phyloP scores from a whole-genome alignment of 2,888 invertebrate genomes.

The Nomada lathburiana region DNA sequence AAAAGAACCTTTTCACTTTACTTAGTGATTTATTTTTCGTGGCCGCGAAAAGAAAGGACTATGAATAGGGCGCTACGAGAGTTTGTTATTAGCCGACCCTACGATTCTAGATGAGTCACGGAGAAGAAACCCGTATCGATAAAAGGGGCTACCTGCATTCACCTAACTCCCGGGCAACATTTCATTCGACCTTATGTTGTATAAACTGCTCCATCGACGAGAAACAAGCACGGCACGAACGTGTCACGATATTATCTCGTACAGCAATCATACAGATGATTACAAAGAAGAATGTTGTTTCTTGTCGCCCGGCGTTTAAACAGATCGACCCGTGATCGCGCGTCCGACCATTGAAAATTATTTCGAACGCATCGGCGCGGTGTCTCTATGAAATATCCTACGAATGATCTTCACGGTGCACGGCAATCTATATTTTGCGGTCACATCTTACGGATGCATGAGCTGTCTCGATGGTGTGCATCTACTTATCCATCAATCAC shows the following conservation, averaged over 20 bases:
- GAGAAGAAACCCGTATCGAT: conserved; percentile 29
- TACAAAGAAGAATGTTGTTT: conserved; percentile 18
- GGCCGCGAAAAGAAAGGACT: background rate
- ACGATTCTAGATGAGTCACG: conserved; percentile 60
- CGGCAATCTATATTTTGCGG: conserved; percentile 18
- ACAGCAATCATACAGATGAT: background rate
- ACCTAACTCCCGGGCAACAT: background rate
- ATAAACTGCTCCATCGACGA: background rate
- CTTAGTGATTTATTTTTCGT: conserved; percentile 52
- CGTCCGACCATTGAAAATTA: background rate
- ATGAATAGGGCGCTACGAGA: conserved; percentile 17
- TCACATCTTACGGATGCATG: conserved; percentile 1
- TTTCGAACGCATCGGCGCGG: background rate
- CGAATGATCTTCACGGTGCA: conserved; percentile 3
- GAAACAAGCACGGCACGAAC: background rate
- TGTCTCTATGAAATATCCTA: background rate
- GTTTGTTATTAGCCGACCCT: conserved; percentile 46
- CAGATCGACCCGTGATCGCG: conserved; percentile 2
- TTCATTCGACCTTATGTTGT: background rate
- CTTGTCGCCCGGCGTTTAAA: conserved; percentile 18
- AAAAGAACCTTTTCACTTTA: conserved; percentile 28
- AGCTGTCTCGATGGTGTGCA: background rate
- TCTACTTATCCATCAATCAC: background rate
- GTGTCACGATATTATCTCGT: conserved; percentile 11
- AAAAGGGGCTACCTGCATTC: conserved; percentile 9